A percentile compares a stretch with the other conserved stretches of the same genome.
Evolutionary conservation across 2,113 vertebrate species (phyloP).

Genomic region (Etia nguti): DNA sequence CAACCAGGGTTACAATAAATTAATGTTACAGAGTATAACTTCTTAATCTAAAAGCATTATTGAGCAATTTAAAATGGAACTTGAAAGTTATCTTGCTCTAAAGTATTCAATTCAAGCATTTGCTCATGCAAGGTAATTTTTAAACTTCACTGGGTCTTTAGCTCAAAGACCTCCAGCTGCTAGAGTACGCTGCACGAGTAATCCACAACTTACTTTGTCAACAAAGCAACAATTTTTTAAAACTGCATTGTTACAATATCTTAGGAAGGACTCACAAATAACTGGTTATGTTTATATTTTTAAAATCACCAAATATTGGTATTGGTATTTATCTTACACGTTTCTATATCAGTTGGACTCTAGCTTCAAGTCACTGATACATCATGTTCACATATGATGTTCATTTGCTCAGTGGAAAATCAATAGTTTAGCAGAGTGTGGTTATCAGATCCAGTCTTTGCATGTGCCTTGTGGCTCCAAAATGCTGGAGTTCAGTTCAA

Average conservation of each 20-base stretch:
- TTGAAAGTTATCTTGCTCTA: background rate
- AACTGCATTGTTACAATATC: background rate
- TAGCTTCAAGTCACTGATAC: background rate
- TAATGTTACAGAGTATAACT: background rate
- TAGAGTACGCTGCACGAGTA: background rate
- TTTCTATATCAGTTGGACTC: background rate
- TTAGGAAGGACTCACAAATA: background rate
- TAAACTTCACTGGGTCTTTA: background rate
- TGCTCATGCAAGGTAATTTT: background rate
- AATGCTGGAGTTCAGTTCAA: background rate
- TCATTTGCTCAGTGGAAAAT: background rate
- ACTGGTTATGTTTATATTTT: background rate
- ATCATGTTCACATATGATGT: background rate
- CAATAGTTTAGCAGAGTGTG: background rate
- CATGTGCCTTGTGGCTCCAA: background rate
- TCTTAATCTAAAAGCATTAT: background rate
- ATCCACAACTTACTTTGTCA: background rate
- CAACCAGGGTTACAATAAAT: background rate
- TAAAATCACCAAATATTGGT: background rate
- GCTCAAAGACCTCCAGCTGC: background rate
- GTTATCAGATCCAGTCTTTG: background rate
- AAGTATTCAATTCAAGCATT: background rate
- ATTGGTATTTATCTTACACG: background rate
- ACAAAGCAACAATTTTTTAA: background rate
- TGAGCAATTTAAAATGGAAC: background rate